phyloP scores from a whole-genome alignment of 2,113 vertebrate species.

The Epinephelus fuscoguttatus region DNA sequence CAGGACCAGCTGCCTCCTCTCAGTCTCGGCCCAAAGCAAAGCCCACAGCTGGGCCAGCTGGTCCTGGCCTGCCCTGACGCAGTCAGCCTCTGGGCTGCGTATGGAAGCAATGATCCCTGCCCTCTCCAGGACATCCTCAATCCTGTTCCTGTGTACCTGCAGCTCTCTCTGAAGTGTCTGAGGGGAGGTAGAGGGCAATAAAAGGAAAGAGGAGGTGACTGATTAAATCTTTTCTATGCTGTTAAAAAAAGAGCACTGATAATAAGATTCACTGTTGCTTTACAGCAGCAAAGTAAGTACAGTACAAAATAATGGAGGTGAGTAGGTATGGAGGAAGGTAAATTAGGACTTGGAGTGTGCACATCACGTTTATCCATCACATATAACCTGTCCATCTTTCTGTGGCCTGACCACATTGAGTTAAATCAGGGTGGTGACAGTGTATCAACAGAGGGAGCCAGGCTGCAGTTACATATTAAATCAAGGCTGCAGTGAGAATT shows the following conservation, averaged over 20 bases:
- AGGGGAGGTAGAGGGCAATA: background rate
- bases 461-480: too few species aligned
- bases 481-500: background rate
- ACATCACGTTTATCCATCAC: background rate
- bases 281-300: background rate
- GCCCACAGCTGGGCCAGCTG: slow-evolving; percentile 88
- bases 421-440: too few species aligned
- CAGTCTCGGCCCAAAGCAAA: slow-evolving; percentile 86
- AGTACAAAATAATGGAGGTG: background rate
- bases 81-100: slow-evolving; percentile 88
- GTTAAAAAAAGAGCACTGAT: background rate
- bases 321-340: background rate
- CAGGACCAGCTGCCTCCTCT: slow-evolving; percentile 89
- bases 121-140: slow-evolving; percentile 92
- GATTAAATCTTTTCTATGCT: background rate
- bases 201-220: background rate
- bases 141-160: slow-evolving; percentile 86
- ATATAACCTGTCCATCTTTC: background rate
- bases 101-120: slow-evolving; percentile 86
- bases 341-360: too few species aligned
- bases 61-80: slow-evolving; percentile 85
- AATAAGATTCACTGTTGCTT: background rate
- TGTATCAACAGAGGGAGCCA: too few species aligned
- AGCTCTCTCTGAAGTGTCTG: slow-evolving; percentile 93
- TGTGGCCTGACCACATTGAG: background rate